Evolutionary conservation across 2,113 vertebrate species (phyloP).

Genomic region (Archilochus colubris): DNA sequence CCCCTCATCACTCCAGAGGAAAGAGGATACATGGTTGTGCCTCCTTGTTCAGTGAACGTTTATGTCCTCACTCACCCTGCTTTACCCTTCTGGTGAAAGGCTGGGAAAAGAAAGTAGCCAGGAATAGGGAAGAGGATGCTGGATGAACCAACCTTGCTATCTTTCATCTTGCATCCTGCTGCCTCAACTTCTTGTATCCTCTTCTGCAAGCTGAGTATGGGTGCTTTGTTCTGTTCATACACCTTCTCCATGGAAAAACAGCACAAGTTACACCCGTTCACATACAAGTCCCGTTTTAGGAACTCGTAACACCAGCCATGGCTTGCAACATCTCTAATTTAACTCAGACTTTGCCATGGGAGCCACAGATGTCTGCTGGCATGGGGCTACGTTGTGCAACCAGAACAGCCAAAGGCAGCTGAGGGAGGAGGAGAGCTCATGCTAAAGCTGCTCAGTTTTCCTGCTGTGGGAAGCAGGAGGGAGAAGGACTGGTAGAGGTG

Average conservation of each 20-base stretch:
- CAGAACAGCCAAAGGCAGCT: background rate
- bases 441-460: background rate
- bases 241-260: background rate
- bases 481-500: background rate
- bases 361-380: background rate
- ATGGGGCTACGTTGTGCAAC: rapidly evolving
- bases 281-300: background rate
- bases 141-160: background rate
- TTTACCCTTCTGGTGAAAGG: conserved; percentile 23
- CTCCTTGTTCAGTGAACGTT: background rate
- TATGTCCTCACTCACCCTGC: background rate
- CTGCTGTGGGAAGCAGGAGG: background rate
- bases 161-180: background rate
- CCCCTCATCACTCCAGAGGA: rapidly evolving
- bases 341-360: background rate
- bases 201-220: conserved; percentile 34
- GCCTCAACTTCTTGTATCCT: background rate
- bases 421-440: background rate
- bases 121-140: background rate
- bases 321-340: background rate
- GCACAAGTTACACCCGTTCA: background rate
- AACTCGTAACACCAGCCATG: rapidly evolving
- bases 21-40: background rate
- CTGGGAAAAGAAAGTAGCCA: conserved; percentile 23
- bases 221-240: background rate